Evolutionary conservation across 2,888 invertebrate species (phyloP), one percentile per base, ranked within the genome.

Genomic region (Cryptus viduatorius): DNA sequence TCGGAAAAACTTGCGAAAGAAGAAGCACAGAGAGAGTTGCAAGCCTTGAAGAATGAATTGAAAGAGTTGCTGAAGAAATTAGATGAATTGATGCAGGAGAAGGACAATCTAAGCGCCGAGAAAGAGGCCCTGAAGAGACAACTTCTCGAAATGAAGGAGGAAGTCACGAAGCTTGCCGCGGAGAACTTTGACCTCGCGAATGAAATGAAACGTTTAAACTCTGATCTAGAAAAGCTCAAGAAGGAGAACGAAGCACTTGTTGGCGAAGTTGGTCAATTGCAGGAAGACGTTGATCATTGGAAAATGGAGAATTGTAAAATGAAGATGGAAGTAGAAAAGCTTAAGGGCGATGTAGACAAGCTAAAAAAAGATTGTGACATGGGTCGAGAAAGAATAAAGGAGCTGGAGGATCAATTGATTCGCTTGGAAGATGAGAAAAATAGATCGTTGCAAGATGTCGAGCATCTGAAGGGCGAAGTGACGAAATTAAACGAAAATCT

Each of bases 21-120:
- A n/a, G 79, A 84, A 12, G 83, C 86, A 10, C 80, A 85, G 48
- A 78, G 83, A 31, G 89, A 89, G 73, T 81, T 90, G 16, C 64
- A 31, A 16, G 86, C 89, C 7, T 42, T 90, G 37, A 90, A 90
- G 72, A 77, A 77, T 14, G 88, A 90, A 50, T 73, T 90, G n/a
- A 88, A 87, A 56, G 87, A 86, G 76, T 79, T 90, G 50, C 75
- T 89, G 12, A 46, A 5, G 0, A 87, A 82, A 71, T 69, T 90
- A 16, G 86, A 88, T 12, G 85, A 83, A 24, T 61, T 86, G 19
- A 85, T 79, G n/a, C 29, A 46, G n/a, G 86, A 87, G 37, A 88
- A 78, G 10, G 76, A 72, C 12, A 80, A 75, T 37, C 19, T 83
- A 12, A 71, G 44, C 7, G 68, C 24, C 29, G 86, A 86, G 24